phyloP scores from a whole-genome alignment of 2,113 vertebrate genomes.

The Hassar affinis region DNA sequence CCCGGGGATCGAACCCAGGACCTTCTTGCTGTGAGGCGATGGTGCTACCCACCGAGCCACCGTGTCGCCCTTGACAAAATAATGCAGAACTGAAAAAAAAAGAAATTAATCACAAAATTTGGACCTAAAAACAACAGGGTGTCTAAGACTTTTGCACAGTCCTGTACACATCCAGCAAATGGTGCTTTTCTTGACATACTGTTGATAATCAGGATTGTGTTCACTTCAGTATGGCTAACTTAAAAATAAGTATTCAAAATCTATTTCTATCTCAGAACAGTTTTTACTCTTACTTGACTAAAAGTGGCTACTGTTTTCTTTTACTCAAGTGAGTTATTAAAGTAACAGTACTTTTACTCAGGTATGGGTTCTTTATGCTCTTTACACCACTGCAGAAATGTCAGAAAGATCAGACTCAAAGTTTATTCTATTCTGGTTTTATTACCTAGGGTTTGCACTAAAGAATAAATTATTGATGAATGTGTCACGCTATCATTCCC shows the following conservation, averaged over 20 bases:
- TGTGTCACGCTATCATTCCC: not conserved
- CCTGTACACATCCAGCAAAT: too few species aligned
- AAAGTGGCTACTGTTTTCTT: not conserved
- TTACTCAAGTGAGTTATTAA: not conserved
- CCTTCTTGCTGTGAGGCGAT: too few species aligned
- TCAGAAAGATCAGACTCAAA: slow-evolving; percentile 4
- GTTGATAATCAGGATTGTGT: not conserved
- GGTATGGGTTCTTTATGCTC: not conserved
- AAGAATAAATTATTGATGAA: not conserved
- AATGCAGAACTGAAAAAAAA: too few species aligned
- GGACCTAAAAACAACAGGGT: too few species aligned
- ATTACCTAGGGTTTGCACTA: not conserved
- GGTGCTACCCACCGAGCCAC: too few species aligned
- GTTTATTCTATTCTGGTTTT: not conserved
- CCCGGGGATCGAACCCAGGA: too few species aligned
- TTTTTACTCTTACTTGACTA: not conserved
- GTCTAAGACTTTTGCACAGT: too few species aligned
- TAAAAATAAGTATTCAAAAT: not conserved
- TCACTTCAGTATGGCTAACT: not conserved
- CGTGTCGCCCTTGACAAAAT: too few species aligned
- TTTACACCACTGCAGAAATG: not conserved
- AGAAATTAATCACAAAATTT: too few species aligned
- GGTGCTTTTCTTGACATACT: not conserved
- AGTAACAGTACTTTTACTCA: not conserved
- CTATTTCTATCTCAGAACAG: not conserved